Base-by-base conservation (phyloP, 1,140 invertebrate genomes). In the Arctopsyche grandis region DNA sequence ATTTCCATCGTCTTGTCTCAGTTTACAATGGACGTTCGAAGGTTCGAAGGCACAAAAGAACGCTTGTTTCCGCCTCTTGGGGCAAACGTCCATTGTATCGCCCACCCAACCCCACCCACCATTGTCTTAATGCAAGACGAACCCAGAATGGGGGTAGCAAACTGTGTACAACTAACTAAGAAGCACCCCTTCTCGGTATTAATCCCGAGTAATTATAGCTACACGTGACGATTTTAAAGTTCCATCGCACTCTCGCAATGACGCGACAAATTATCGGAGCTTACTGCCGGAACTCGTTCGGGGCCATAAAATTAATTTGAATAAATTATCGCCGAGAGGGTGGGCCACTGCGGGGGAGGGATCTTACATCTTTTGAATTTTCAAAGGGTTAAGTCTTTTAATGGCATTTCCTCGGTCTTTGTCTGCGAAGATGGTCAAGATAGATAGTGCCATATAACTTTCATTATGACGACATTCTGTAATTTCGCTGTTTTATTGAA, bases 291-390 rank as follows among this genome's bases (percentile, higher is more conserved):
- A 38, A 75, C 69, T 46, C 16, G 78, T 70, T 43, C 26, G 38
- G 21, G 80, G 77, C 71, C 60, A 78, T 79, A 81, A 81, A 81
- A 81, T 81, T 81, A 81, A 81, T 81, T 81, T 81, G 80, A 77
- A 81, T 81, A 81, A 81, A 81, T 81, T 81, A 81, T 81, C 77
- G 77, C 73, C 63, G 12, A 66, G 24, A 19, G 43, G 75, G 66
- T 58, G 44, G 76, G 60, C n/a, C 29, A 4, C n/a, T n/a, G 66
- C 43, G 10, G 29, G 77, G 19, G 52, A 43, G 19, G 69, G 44
- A 9, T 78, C 48, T 58, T 60, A 75, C 69, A 70, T 63, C 80
- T 76, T 76, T 78, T 69, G 75, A 81, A 78, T 78, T 78, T 81
- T 70, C 71, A 52, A 81, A 78, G 75, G 79, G 79, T 80, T 78